Conservation (phyloP, 2,113 vertebrate species). For the Diadophis punctatus region DNA sequence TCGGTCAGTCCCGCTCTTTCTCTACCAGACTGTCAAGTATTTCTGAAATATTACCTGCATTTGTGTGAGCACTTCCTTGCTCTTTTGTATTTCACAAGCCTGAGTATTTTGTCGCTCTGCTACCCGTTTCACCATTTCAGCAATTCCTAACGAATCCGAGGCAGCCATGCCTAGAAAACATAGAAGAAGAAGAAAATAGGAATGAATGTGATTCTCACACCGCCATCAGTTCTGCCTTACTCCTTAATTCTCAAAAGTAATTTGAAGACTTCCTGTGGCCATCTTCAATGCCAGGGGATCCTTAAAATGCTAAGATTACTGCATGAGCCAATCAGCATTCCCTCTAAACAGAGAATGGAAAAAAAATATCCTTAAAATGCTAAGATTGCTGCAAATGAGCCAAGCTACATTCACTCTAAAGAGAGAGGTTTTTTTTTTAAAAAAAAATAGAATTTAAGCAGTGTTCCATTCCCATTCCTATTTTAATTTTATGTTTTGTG, state of each 20-base stretch:
- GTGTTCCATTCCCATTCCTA: not conserved
- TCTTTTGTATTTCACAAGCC: constrained; percentile 65
- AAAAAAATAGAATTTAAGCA: not conserved
- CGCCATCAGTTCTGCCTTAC: not conserved
- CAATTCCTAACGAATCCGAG: constrained; percentile 46
- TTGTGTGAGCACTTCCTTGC: constrained; percentile 47
- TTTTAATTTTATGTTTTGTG: not conserved
- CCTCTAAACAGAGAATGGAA: not conserved
- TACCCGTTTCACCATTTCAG: constrained; percentile 62
- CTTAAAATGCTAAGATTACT: not conserved
- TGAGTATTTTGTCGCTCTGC: constrained; percentile 67
- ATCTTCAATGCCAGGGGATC: not conserved
- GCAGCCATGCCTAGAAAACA: constrained; percentile 40
- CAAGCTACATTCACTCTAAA: too few relatives aligned
- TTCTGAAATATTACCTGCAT: constrained; percentile 64
- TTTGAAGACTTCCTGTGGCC: not conserved
- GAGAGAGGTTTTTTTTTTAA: too few relatives aligned
- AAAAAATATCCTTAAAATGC: not conserved
- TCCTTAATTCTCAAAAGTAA: not conserved
- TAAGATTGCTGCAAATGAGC: too few relatives aligned
- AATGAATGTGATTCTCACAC: not conserved
- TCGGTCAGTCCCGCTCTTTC: not conserved
- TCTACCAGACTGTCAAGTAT: accelerated
- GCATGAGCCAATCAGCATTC: not conserved
- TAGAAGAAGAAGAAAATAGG: not conserved